phyloP scores from a whole-genome alignment of 1,140 invertebrate species.

The Drosophila tristis region DNA sequence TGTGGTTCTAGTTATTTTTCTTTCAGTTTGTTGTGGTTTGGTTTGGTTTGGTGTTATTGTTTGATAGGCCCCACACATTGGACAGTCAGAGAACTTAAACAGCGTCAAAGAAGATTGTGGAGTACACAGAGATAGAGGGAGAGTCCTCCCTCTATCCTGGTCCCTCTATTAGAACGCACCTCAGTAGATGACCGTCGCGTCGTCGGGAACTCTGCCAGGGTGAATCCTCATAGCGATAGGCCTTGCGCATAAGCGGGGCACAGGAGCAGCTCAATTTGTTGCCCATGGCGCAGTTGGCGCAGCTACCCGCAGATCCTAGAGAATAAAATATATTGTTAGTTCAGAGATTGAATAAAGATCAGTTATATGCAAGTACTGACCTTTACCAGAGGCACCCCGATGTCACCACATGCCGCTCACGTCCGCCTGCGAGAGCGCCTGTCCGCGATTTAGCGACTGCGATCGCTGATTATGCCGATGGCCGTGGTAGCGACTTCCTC shows the following conservation, averaged over 20 bases:
- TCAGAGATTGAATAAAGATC: neutral
- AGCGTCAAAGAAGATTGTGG: constrained; percentile 28
- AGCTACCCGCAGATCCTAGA: constrained; percentile 75
- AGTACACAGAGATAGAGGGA: neutral
- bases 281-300: constrained; percentile 90
- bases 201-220: constrained; percentile 94
- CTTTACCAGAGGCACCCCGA: constrained; percentile 88
- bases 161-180: constrained; percentile 86
- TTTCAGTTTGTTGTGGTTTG: constrained; percentile 21
- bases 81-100: constrained; percentile 57
- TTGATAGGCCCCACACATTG: constrained; percentile 13
- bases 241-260: constrained; percentile 96
- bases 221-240: constrained; percentile 96
- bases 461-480: constrained; percentile 88
- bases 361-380: constrained; percentile 30
- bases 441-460: constrained; percentile 89
- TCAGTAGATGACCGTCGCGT: constrained; percentile 95
- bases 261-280: constrained; percentile 98
- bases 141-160: neutral
- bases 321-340: neutral
- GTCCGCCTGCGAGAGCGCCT: constrained; percentile 87
- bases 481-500: constrained; percentile 83
- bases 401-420: constrained; percentile 89
- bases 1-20: constrained; percentile 43
- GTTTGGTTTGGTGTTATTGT: constrained; percentile 19